phyloP scores from a whole-genome alignment of 2,113 vertebrate genomes.

The Coptodon bakossiorum region DNA sequence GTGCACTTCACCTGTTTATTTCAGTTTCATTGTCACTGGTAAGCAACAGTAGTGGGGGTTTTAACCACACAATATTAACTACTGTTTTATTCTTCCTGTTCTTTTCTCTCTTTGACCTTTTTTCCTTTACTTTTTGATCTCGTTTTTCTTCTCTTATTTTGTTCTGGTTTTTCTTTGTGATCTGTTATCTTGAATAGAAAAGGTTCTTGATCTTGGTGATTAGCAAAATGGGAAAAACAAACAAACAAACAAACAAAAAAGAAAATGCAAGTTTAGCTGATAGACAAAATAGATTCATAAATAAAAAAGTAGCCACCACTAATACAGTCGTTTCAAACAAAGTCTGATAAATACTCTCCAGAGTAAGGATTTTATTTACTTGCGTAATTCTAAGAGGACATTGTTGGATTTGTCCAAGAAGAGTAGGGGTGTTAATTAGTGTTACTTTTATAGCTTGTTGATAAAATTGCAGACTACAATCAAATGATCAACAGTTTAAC shows the following conservation, averaged over 20 bases:
- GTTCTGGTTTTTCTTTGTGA: not conserved
- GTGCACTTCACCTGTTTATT: not conserved
- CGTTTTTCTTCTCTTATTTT: not conserved
- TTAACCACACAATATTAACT: not conserved
- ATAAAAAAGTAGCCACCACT: not conserved
- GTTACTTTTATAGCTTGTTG: not conserved
- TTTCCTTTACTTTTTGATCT: not conserved
- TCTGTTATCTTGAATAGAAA: not conserved
- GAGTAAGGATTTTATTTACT: not conserved
- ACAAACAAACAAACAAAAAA: not conserved
- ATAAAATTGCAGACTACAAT: not conserved
- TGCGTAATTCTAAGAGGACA: not conserved
- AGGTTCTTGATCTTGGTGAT: not conserved
- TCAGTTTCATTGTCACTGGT: not conserved
- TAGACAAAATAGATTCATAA: not conserved
- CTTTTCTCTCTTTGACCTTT: not conserved
- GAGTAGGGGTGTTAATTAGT: not conserved
- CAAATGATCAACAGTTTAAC: not conserved
- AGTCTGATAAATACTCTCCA: not conserved
- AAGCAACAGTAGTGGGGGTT: not conserved
- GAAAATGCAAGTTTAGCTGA: not conserved
- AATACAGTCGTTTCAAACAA: not conserved
- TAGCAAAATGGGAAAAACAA: not conserved
- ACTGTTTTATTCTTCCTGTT: not conserved
- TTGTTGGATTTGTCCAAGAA: not conserved